A percentile compares a stretch with the other conserved stretches of the same genome.
These are phyloP conservation scores for Pachyseris speciosa DNA, from an alignment of 64 coral and sea anemone species.

Conservation along the genomic window DNA sequence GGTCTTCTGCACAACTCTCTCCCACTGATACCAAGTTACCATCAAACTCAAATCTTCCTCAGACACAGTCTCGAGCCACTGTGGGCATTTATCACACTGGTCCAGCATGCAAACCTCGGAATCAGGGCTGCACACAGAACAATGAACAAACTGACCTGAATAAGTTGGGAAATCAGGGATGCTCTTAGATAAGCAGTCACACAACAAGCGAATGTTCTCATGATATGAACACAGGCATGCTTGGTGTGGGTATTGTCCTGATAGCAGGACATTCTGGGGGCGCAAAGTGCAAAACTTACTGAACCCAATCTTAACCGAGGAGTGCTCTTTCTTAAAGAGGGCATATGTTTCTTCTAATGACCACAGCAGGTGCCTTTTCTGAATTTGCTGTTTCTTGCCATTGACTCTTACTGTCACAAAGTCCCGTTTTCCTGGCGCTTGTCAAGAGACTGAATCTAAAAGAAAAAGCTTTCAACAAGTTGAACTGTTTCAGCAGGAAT, in stretches of 20 bases:
- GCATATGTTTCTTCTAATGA: slow-evolving; percentile 49
- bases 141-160: slow-evolving; percentile 59
- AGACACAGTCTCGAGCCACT: no score
- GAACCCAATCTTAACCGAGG: slow-evolving; percentile 48
- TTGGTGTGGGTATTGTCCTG: slow-evolving; percentile 62
- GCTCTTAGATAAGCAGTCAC: slow-evolving; percentile 77
- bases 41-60: slow-evolving; percentile 32
- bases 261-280: slow-evolving; percentile 72
- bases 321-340: slow-evolving; percentile 19
- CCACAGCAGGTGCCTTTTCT: slow-evolving; percentile 64
- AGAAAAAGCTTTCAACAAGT: slow-evolving; percentile 32
- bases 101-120: slow-evolving; percentile 70
- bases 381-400: slow-evolving; percentile 35
- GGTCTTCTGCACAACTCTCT: background rate
- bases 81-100: slow-evolving; percentile 66
- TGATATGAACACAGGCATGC: slow-evolving; percentile 79
- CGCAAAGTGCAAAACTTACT: slow-evolving; percentile 67
- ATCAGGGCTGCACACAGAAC: slow-evolving; percentile 69
- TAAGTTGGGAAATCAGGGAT: slow-evolving; percentile 61
- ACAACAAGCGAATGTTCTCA: slow-evolving; percentile 72
- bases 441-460: slow-evolving; percentile 69
- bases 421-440: slow-evolving; percentile 63
- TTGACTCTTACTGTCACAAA: slow-evolving; percentile 6
- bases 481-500: slow-evolving; percentile 31
- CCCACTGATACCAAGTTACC: slow-evolving; percentile 56